Base-by-base conservation (phyloP, 2,888 invertebrate genomes). In the Sesamia inferens region DNA sequence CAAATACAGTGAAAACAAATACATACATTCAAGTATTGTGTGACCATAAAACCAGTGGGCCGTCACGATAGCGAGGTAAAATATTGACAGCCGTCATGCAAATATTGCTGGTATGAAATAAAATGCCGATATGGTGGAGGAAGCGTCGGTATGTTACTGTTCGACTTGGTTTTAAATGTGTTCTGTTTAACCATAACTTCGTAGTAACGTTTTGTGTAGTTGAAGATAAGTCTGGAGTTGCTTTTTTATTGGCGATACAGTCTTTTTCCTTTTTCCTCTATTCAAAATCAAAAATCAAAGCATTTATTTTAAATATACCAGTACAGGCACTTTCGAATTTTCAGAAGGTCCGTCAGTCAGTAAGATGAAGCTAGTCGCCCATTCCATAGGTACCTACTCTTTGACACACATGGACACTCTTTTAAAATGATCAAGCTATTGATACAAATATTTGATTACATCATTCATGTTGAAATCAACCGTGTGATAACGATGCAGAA, bases 51-150 rank as follows among this genome's bases (percentile, higher is more conserved):
- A 85, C 84, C 88, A 85, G 75, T 85, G 87, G 79, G 82, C 84
- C 87, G 87, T 86, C 83, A 83, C 87, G 90, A 92, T 92, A 92
- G 85, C 88, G 84, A 88, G 59, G 74, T 92, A 89, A 93, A 92
- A 93, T 93, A 93, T 92, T 91, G 91, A 88, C 89, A 88, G 83
- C 84, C 79, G 81, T 81, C 83, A 88, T 82, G 87, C 81, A 86
- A 86, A 86, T 87, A 85, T 86, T 87, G 87, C 73, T 55, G 59
- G 87, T 87, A 85, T 77, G 85, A 81, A 78, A 82, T 87, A 87
- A 87, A 87, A 84, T 61, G 74, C 71, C 79, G 86, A 81, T 84
- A 84, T 85, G 74, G 69, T 69, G 24, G 31, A 51, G 82, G 22
- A 64, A 58, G 61, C 48, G 24, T 16, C 39, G 19, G 13, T 61